phyloP scores from a whole-genome alignment of 2,888 invertebrate species.

The Endomychus coccineus region DNA sequence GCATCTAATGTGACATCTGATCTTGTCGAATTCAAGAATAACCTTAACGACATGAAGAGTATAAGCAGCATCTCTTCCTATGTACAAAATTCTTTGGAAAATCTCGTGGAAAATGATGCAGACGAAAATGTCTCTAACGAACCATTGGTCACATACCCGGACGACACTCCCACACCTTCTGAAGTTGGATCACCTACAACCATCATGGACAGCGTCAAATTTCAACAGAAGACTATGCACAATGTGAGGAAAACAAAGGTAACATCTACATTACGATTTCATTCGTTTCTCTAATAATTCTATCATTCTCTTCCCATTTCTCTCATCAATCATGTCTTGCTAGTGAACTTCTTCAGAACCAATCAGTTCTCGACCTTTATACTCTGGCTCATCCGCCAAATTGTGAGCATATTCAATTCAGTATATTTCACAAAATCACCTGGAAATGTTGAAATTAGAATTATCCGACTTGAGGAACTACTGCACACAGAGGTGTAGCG shows the following conservation, averaged over 20 bases:
- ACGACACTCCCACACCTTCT: slow-evolving; percentile 63
- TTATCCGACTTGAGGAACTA: too few relatives aligned
- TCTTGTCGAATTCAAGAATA: slow-evolving; percentile 69
- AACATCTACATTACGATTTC: too few relatives aligned
- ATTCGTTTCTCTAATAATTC: too few relatives aligned
- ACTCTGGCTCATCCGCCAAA: too few relatives aligned
- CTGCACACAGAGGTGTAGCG: too few relatives aligned
- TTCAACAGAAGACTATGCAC: slow-evolving; percentile 75
- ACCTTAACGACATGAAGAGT: slow-evolving; percentile 82
- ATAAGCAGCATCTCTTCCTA: slow-evolving; percentile 28
- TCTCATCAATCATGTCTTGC: too few relatives aligned
- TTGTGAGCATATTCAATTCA: too few relatives aligned
- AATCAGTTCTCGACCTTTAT: too few relatives aligned
- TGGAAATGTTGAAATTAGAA: too few relatives aligned
- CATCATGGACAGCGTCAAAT: slow-evolving; percentile 62
- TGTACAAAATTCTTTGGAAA: slow-evolving; percentile 68
- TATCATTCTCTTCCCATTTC: too few relatives aligned
- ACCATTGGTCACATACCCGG: slow-evolving; percentile 75
- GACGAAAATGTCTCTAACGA: slow-evolving; percentile 43
- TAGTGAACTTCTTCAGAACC: too few relatives aligned
- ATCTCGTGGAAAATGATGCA: slow-evolving; percentile 61
- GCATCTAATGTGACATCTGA: slow-evolving; percentile 77
- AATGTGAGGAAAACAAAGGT: slow-evolving; percentile 70
- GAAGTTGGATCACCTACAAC: slow-evolving; percentile 41
- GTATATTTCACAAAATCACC: too few relatives aligned